These are phyloP conservation scores for Tragopan temminckii DNA, from an alignment of 2,797 vertebrate genomes.

Conservation along the genomic window DNA sequence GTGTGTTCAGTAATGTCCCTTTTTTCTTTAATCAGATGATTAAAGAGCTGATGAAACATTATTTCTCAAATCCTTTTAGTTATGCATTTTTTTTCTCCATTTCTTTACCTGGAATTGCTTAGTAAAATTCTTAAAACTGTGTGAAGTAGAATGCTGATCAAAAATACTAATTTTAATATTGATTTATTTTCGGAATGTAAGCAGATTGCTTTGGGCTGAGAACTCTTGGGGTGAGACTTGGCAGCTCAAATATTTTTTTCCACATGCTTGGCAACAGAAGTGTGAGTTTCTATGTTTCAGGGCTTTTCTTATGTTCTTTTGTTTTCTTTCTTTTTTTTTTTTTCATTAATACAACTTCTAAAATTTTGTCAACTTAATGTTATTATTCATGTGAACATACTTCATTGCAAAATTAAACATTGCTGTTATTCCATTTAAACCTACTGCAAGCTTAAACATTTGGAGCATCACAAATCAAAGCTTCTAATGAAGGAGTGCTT, in stretches of 20 bases:
- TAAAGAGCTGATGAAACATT: not conserved
- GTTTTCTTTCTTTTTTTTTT: too few relatives aligned
- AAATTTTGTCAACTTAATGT: not conserved
- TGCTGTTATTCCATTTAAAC: not conserved
- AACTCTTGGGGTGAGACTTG: not conserved
- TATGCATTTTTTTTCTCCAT: not conserved
- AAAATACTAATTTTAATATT: not conserved
- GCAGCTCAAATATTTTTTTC: not conserved
- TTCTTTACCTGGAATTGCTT: not conserved
- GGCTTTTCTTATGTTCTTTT: not conserved
- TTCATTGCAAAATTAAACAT: not conserved
- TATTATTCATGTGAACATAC: not conserved
- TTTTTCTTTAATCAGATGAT: not conserved
- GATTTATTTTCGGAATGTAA: not conserved
- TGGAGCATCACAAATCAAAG: not conserved
- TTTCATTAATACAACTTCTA: not conserved
- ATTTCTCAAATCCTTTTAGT: not conserved
- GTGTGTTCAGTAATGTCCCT: not conserved
- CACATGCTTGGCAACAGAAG: not conserved
- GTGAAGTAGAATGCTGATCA: not conserved
- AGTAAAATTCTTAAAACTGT: not conserved
- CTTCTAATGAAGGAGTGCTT: not conserved
- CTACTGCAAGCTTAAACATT: not conserved
- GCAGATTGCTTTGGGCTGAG: not conserved
- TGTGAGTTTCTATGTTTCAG: rapidly evolving